Evolutionary conservation across 2,888 invertebrate genomes (phyloP).

Genomic region (Endomychus coccineus): DNA sequence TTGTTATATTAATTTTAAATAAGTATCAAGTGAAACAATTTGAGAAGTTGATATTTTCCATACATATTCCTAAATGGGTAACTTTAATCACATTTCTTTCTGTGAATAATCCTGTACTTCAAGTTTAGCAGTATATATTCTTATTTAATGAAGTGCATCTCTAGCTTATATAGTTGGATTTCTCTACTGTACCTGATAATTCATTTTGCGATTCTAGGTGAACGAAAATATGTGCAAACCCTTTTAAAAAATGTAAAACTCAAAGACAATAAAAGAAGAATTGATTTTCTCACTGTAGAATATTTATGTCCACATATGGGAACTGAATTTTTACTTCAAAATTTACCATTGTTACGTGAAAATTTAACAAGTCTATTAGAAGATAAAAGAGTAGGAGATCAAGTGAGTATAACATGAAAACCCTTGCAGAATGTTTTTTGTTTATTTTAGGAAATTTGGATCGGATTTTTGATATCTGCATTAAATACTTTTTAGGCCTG

Average conservation of each 20-base stretch:
- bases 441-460: background rate
- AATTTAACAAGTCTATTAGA: slow-evolving; percentile 30
- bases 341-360: slow-evolving; percentile 37
- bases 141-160: too few relatives aligned
- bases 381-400: slow-evolving; percentile 3
- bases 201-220: too few relatives aligned
- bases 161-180: too few relatives aligned
- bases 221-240: slow-evolving; percentile 4
- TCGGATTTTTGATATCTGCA: slow-evolving; percentile 7
- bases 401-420: slow-evolving; percentile 8
- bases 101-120: too few relatives aligned
- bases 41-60: too few relatives aligned
- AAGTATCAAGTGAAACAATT: too few relatives aligned
- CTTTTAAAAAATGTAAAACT: slow-evolving; percentile 8
- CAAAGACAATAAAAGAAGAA: slow-evolving; percentile 11
- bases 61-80: background rate
- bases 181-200: too few relatives aligned
- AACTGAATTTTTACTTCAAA: slow-evolving; percentile 34
- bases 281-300: slow-evolving; percentile 10
- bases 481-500: slow-evolving; percentile 42
- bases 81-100: too few relatives aligned
- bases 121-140: too few relatives aligned
- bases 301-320: slow-evolving; percentile 35
- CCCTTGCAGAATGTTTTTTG: background rate
- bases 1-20: too few relatives aligned